Conservation (phyloP, 2,113 vertebrate genomes). For the Lutjanus erythropterus region DNA sequence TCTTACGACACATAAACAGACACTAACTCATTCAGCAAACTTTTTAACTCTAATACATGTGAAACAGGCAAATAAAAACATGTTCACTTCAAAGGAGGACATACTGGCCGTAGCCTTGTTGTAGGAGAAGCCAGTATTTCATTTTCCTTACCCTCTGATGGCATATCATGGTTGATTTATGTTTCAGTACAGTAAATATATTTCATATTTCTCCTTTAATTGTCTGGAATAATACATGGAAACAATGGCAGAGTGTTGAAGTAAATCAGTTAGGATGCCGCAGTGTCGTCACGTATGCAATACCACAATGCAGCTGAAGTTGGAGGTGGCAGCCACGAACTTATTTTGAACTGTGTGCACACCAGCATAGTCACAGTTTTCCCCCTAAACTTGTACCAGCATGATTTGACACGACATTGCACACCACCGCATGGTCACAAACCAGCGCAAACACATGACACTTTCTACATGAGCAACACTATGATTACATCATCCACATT, state of each 20-base stretch:
- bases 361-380: conserved; percentile 24
- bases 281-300: not conserved
- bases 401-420: not conserved
- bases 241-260: conserved; percentile 4
- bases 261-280: conserved; percentile 1
- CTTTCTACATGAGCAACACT: conserved; percentile 16
- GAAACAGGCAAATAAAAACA: too few relatives aligned
- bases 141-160: too few relatives aligned
- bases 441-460: conserved; percentile 11
- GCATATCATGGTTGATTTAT: too few relatives aligned
- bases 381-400: conserved; percentile 35
- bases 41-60: too few relatives aligned
- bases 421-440: not conserved
- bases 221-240: conserved; percentile 22
- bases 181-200: too few relatives aligned
- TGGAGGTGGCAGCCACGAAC: not conserved
- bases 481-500: conserved; percentile 11
- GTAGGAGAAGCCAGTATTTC: too few relatives aligned
- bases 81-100: too few relatives aligned
- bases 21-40: too few relatives aligned
- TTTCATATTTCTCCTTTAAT: conserved; percentile 43
- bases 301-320: not conserved
- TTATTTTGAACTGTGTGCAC: conserved; percentile 25
- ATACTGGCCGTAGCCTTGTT: too few relatives aligned
- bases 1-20: too few relatives aligned